Base-by-base conservation (phyloP, 2,888 invertebrate genomes). In the Amblyjoppa proteus region DNA sequence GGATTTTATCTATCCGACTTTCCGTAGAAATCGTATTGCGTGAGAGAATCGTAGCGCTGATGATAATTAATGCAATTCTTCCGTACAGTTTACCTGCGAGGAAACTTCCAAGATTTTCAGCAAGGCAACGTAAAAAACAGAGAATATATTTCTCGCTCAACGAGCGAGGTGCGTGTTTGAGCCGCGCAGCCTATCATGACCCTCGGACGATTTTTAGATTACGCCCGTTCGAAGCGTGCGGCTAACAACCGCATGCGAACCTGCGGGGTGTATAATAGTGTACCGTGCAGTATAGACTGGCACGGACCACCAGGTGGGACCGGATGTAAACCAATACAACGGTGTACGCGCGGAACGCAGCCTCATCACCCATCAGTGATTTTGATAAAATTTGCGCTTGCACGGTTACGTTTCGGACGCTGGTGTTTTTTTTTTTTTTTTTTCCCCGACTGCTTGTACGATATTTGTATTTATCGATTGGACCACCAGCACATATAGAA, bases 181-280 rank as follows among this genome's bases (percentile, higher is more conserved):
- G 34, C 49, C 28, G 45, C 31, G 45, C 58, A 61, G 75, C 70
- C 56, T 70, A 77, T 77, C 66, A 76, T 45, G 76, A 82, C 31
- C 61, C 56, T 76, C 87, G 83, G 83, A 81, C 86, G 84, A 85
- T 89, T 81, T 81, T 58, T 81, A 77, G 87, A 89, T 88, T 89
- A 85, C 84, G 74, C 38, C 73, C 13, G 61, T 58, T 49, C 41
- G 20, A 78, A 83, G 80, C 84, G 88, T 81, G 81, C 86, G 86
- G 84, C 87, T 87, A 89, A 89, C 75, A 75, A 58, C 58, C 58
- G 64, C 75, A 61, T 75, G 75, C 61, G n/a, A 75, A 75, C 75
- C 64, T n/a, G 61, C 49, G n/a, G 61, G 45, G 31, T 75, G 49
- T 69, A 78, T 78, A 69, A 56, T 53, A 34, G 68, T 78, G 68